These are phyloP conservation scores for Monarcha castaneiventris DNA, from an alignment of 2,113 vertebrate genomes.

Conservation along the genomic window DNA sequence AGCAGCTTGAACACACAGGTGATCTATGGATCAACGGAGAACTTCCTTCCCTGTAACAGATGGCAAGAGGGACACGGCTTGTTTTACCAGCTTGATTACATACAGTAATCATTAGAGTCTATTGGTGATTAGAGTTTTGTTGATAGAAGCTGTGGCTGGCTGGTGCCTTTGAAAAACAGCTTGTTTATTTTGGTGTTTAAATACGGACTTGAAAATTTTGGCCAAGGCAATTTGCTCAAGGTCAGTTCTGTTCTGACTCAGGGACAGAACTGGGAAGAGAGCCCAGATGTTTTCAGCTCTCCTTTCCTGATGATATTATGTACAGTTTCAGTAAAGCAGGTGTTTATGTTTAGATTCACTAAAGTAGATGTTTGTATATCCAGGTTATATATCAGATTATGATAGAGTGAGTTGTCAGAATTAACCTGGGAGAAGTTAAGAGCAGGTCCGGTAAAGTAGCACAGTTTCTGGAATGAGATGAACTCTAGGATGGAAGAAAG, in stretches of 20 bases:
- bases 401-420: background rate
- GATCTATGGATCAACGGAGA: background rate
- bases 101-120: background rate
- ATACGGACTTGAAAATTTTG: background rate
- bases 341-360: background rate
- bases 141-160: background rate
- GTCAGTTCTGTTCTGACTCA: background rate
- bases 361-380: background rate
- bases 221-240: background rate
- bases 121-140: background rate
- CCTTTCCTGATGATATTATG: background rate
- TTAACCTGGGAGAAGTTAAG: background rate
- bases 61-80: background rate
- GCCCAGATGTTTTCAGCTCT: background rate
- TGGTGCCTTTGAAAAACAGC: background rate
- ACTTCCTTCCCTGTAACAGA: background rate
- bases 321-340: background rate
- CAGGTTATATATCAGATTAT: background rate
- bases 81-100: background rate
- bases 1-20: background rate
- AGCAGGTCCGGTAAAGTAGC: background rate
- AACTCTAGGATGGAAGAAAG: background rate
- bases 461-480: background rate
- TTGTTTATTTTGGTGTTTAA: slow-evolving; percentile 19
- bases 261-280: background rate